Percentiles rank a stretch among this genome's conserved stretches.
phyloP scores from a whole-genome alignment of 2,797 vertebrate genomes.

The Dromococcyx pavoninus region DNA sequence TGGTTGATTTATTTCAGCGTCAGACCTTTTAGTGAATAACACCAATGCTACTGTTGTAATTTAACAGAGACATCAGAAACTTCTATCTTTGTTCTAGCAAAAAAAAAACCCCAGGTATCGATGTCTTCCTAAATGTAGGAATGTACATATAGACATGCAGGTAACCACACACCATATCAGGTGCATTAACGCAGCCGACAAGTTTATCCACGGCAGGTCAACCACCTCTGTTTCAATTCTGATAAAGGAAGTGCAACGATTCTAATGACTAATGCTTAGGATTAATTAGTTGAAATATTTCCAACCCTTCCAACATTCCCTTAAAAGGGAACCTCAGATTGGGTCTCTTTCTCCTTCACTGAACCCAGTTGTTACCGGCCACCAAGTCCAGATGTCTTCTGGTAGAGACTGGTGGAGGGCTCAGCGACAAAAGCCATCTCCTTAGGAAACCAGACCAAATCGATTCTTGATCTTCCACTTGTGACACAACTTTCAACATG shows the following conservation, averaged over 20 bases:
- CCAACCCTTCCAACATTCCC: slow-evolving; percentile 24
- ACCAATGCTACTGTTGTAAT: neutral
- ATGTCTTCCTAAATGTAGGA: neutral
- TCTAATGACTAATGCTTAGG: neutral
- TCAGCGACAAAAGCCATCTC: neutral
- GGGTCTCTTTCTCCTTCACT: neutral
- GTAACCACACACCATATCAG: neutral
- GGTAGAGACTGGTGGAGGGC: neutral
- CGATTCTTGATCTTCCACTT: neutral
- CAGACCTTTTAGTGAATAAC: neutral
- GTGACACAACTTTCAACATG: neutral
- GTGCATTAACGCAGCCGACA: neutral
- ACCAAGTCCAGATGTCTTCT: neutral
- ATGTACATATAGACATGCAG: neutral
- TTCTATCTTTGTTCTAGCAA: neutral
- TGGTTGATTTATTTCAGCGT: neutral
- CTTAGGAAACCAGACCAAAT: neutral
- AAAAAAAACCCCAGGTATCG: neutral
- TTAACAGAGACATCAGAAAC: neutral
- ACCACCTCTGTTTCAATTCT: neutral
- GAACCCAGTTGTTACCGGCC: neutral
- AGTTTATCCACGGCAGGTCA: neutral
- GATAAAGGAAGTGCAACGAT: neutral
- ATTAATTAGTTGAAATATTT: slow-evolving; percentile 25
- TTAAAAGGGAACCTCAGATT: slow-evolving; percentile 19